Evolutionary conservation across 2,113 vertebrate genomes (phyloP).

Genomic region (Sardina pilchardus): DNA sequence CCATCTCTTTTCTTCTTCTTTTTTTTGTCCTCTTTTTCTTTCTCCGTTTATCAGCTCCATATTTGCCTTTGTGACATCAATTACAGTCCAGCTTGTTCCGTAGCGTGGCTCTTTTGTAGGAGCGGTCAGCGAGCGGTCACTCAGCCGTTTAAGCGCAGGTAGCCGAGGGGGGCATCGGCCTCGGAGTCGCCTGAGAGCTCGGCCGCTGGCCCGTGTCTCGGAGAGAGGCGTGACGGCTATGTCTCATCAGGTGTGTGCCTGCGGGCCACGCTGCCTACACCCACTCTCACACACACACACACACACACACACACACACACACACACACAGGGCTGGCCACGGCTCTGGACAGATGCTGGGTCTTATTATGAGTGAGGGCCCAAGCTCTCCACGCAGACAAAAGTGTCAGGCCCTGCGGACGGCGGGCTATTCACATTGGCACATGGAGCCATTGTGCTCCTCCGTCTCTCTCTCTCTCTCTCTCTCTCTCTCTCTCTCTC

Average conservation of each 20-base stretch:
- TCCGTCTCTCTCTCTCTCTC: constrained; percentile 44
- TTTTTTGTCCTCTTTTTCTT: neutral
- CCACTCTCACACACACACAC: neutral
- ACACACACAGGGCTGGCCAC: neutral
- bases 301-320: neutral
- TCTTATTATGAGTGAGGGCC: neutral
- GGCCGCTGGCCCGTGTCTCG: neutral
- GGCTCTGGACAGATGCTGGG: neutral
- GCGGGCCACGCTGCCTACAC: neutral
- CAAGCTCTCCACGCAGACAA: neutral
- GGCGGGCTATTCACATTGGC: neutral
- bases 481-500: constrained; percentile 32
- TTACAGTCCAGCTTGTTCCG: neutral
- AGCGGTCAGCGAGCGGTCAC: neutral
- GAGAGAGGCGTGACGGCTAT: neutral
- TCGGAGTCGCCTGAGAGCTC: neutral
- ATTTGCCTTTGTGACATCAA: neutral
- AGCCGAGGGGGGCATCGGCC: neutral
- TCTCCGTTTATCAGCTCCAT: neutral
- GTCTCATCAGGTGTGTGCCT: neutral
- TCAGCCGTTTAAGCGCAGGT: neutral
- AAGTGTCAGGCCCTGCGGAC: neutral
- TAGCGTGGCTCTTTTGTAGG: neutral
- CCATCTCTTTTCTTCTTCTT: neutral
- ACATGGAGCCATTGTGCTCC: neutral